phyloP scores from a whole-genome alignment of 2,797 vertebrate genomes.

The Melanotaenia boesemani region DNA sequence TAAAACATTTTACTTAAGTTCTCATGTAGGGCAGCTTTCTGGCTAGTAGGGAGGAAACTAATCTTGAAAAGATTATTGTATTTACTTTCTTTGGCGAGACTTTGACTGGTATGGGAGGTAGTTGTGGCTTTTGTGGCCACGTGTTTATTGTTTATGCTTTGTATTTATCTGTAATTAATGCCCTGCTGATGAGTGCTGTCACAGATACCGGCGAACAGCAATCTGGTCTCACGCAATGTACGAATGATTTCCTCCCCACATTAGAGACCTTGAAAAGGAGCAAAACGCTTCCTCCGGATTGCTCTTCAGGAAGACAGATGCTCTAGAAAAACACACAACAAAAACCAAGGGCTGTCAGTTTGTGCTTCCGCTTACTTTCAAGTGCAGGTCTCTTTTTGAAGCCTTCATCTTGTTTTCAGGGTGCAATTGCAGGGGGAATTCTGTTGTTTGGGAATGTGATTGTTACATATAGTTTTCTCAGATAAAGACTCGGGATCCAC shows the following conservation, averaged over 20 bases:
- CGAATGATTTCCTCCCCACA: conserved; percentile 64
- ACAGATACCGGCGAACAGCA: conserved; percentile 72
- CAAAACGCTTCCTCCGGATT: conserved; percentile 57
- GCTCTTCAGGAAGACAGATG: conserved; percentile 75
- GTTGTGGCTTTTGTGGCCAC: conserved; percentile 80
- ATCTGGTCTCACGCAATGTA: conserved; percentile 82
- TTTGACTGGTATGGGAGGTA: conserved; percentile 67
- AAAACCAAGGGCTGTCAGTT: conserved; percentile 77
- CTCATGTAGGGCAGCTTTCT: conserved; percentile 55
- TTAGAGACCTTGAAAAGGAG: conserved; percentile 68
- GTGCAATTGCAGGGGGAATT: conserved; percentile 28
- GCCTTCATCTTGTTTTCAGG: conserved; percentile 44
- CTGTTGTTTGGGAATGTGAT: conserved; percentile 51
- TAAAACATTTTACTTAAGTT: conserved; percentile 75
- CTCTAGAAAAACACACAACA: conserved; percentile 73
- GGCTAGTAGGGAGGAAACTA: conserved; percentile 63
- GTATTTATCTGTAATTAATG: conserved; percentile 86
- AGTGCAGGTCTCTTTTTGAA: conserved; percentile 53
- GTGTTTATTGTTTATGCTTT: conserved; percentile 85
- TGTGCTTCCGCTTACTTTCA: conserved; percentile 48
- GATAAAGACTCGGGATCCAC: conserved; percentile 45
- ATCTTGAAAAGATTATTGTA: conserved; percentile 86
- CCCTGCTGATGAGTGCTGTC: conserved; percentile 79
- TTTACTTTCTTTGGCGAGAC: conserved; percentile 80
- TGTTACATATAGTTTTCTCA: conserved; percentile 46